Evolutionary conservation across 2,888 invertebrate species (phyloP).

Genomic region (Eurytoma californica): DNA sequence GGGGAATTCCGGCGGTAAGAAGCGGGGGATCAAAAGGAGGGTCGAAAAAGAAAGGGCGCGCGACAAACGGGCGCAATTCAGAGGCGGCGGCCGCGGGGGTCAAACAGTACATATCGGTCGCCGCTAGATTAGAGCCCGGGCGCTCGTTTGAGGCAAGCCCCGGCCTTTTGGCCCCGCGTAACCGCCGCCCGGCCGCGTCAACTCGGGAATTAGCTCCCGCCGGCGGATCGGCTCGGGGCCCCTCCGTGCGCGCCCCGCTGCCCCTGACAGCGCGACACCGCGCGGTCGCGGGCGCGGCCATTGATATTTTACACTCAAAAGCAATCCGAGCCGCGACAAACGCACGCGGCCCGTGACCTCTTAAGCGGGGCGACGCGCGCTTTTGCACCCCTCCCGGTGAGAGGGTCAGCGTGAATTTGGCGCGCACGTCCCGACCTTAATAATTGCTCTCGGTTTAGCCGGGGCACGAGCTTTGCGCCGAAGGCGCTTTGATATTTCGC

Average conservation of each 20-base stretch:
- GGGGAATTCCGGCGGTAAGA: no score
- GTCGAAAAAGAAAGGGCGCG: constrained; percentile 1
- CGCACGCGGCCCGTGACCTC: neutral
- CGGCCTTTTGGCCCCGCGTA: constrained; percentile 50
- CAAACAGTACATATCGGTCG: constrained; percentile 32
- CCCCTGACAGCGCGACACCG: neutral
- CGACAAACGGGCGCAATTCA: no score
- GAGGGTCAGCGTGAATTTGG: no score
- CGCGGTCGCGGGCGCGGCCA: neutral
- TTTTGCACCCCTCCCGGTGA: neutral
- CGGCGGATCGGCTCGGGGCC: neutral
- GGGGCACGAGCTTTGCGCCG: no score
- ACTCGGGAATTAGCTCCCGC: constrained; percentile 18
- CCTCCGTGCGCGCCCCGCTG: constrained; percentile 7
- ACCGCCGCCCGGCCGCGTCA: neutral
- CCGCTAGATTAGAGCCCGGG: constrained; percentile 72
- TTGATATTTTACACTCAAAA: constrained; percentile 51
- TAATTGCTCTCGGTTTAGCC: no score
- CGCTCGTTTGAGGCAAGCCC: constrained; percentile 69
- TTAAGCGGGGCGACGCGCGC: neutral
- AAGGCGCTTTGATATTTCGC: no score
- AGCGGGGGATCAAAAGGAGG: neutral
- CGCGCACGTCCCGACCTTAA: no score
- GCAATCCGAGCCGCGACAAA: constrained; percentile 43
- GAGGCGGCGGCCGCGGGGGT: constrained; percentile 9